Conservation (phyloP, 2,888 invertebrate species). For the Agriopis marginaria region DNA sequence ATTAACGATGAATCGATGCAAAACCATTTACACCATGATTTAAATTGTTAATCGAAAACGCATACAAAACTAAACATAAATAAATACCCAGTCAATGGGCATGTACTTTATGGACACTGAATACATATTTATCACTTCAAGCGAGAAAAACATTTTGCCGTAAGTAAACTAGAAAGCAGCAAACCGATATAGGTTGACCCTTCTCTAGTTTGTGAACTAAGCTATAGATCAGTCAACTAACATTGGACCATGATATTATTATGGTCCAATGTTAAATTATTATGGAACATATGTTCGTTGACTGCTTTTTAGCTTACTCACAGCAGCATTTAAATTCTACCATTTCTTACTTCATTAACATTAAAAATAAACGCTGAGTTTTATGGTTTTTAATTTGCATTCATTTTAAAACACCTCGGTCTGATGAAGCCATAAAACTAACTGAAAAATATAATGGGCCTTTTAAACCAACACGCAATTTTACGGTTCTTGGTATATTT, state of each 20-base stretch:
- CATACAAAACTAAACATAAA: conserved; percentile 36
- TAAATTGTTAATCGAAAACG: conserved; percentile 45
- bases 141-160: conserved; percentile 22
- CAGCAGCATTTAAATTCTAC: conserved; percentile 40
- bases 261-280: neutral
- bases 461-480: conserved; percentile 40
- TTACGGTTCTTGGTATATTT: conserved; percentile 35
- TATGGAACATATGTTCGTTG: neutral
- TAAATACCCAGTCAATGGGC: conserved; percentile 38
- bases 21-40: conserved; percentile 38
- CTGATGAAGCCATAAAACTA: conserved; percentile 50
- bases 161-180: neutral
- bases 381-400: conserved; percentile 54
- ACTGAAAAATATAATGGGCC: conserved; percentile 27
- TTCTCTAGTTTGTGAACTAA: neutral
- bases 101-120: conserved; percentile 34
- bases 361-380: conserved; percentile 48
- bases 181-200: neutral
- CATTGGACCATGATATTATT: neutral
- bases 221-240: neutral
- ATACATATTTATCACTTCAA: conserved; percentile 40
- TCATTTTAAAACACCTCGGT: conserved; percentile 40
- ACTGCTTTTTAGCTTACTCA: conserved; percentile 1
- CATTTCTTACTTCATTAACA: conserved; percentile 47
- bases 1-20: conserved; percentile 39